Percentiles rank a stretch among this genome's conserved stretches.
Conservation (phyloP, 2,797 vertebrate genomes). For the Dromococcyx pavoninus region DNA sequence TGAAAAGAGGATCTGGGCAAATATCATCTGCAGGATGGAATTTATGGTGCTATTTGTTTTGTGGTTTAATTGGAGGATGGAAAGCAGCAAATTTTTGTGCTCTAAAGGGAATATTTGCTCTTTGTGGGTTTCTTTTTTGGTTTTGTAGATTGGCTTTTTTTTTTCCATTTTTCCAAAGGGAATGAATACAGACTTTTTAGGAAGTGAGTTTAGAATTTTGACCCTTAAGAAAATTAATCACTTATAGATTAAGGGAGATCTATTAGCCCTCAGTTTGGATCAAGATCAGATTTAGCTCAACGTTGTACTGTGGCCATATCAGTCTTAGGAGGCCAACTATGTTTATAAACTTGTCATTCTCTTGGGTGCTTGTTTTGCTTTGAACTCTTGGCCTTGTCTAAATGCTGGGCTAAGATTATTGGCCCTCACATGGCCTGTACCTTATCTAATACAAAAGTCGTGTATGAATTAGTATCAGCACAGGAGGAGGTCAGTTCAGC, state of each 20-base stretch:
- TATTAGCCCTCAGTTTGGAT: not conserved
- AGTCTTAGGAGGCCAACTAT: not conserved
- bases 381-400: not conserved
- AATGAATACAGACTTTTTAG: not conserved
- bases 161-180: not conserved
- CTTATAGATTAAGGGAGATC: not conserved
- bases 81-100: not conserved
- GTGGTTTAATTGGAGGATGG: not conserved
- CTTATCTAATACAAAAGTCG: not conserved
- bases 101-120: not conserved
- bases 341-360: not conserved
- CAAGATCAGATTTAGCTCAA: not conserved
- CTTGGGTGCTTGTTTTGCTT: not conserved
- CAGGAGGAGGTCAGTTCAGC: not conserved
- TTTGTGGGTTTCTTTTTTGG: not conserved
- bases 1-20: constrained; percentile 12
- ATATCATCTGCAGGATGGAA: not conserved
- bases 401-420: not conserved
- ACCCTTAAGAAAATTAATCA: not conserved
- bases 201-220: not conserved
- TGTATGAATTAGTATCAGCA: not conserved
- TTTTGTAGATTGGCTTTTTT: not conserved
- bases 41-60: constrained; percentile 5
- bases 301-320: not conserved
- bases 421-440: not conserved